Conservation (phyloP, 2,797 vertebrate genomes). For the Phataginus tricuspis region DNA sequence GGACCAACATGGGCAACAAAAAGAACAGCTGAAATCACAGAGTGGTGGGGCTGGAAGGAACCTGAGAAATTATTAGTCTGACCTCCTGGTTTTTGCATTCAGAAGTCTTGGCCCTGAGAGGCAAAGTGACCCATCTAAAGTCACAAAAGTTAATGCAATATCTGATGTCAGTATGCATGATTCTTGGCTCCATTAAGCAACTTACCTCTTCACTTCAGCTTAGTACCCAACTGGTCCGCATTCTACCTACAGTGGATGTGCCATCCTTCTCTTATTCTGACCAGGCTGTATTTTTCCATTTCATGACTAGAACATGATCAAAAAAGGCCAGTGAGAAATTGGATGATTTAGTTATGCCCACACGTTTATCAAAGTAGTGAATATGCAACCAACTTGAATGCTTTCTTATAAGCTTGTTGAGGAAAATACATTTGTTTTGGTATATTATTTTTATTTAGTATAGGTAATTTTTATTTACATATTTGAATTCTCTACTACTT, state of each 20-base stretch:
- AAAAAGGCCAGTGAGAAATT: not conserved
- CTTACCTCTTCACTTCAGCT: not conserved
- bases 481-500: not conserved
- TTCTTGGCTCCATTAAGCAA: not conserved
- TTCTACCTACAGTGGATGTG: not conserved
- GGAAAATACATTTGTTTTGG: not conserved
- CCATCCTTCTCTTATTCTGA: not conserved
- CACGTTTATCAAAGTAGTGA: not conserved
- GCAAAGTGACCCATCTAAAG: not conserved
- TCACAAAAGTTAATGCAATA: not conserved
- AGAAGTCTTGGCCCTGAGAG: not conserved
- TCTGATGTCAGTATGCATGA: not conserved
- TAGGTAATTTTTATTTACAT: not conserved
- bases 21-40: not conserved
- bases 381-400: not conserved
- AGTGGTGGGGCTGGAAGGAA: not conserved
- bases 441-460: not conserved
- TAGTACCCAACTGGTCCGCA: not conserved
- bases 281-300: not conserved
- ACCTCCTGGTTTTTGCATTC: not conserved
- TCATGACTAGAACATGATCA: not conserved
- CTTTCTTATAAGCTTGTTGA: not conserved
- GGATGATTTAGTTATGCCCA: not conserved
- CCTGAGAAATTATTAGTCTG: not conserved
- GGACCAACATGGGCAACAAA: not conserved